Evolutionary conservation across 2,113 vertebrate species (phyloP), one percentile per base, ranked within the genome.

Genomic region (Notechis scutatus): DNA sequence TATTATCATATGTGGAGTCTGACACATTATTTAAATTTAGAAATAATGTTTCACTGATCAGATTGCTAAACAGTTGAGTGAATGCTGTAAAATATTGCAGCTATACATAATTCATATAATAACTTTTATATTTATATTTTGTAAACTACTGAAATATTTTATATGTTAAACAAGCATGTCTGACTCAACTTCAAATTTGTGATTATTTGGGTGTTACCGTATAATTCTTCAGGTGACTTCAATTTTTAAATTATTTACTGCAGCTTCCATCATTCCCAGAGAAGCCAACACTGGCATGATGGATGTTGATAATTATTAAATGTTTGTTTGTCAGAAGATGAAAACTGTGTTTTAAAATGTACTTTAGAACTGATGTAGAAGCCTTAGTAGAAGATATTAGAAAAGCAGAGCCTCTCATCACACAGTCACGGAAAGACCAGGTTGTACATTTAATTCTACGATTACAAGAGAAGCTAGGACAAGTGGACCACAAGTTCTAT

Each of bases 321-420:
- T 81, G 7, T 21, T 24, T 91, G 12, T 89, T 94, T 93, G 3
- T 23, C 20, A 86, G 59, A 81, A 64, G 20, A 90, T 92, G 9
- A 87, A 93, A 92, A 64, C 7, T 57, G 24, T 81, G 0, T 4
- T 26, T 26, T 93, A 61, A 34, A 23, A 24, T 93, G 45, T 42
- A n/a, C 34, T 93, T 92, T 94, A 99, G 99, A 88, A 98, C 98
- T 50, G 97, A 99, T 87, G 97, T 98, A n/a, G 94, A 97, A 42
- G 96, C 97, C 34, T 94, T 99, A 94, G 96, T 98, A 64, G 97
- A 97, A 95, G 98, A 99, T 92, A 99, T 99, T 88, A 96, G 74
- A 92, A 96, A 94, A 86, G 96, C 96, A 8, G 99, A 99, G 93
- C 98, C 99, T 87, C 98, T 99, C 39, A 98, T 99, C 96, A 99